Conservation (phyloP, 2,113 vertebrate species). For the Laterallus jamaicensis region DNA sequence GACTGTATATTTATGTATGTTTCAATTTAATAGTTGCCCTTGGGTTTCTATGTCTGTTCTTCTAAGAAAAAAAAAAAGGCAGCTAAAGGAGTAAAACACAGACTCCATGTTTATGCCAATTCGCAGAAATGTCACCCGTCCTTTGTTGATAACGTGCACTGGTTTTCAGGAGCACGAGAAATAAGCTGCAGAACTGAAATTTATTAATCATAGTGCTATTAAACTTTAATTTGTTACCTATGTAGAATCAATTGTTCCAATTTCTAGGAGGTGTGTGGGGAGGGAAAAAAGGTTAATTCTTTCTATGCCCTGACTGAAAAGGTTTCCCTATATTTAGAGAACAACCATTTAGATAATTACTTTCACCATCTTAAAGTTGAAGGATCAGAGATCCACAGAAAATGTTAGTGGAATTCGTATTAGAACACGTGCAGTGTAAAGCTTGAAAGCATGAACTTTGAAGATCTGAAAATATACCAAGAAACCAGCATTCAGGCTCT, state of each 20-base stretch:
- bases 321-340: not conserved
- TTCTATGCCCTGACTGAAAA: not conserved
- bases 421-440: not conserved
- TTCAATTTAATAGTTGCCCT: not conserved
- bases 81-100: not conserved
- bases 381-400: not conserved
- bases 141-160: not conserved
- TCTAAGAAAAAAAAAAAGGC: not conserved
- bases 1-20: not conserved
- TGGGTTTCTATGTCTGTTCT: not conserved
- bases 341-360: not conserved
- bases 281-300: not conserved
- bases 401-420: not conserved
- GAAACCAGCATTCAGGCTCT: not conserved
- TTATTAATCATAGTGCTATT: not conserved
- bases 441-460: not conserved
- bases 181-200: not conserved
- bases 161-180: not conserved
- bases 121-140: not conserved
- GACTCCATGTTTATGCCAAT: not conserved
- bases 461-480: not conserved
- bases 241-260: conserved; percentile 9
- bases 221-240: not conserved
- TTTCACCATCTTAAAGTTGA: not conserved
- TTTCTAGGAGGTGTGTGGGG: not conserved